Evolutionary conservation across 2,797 vertebrate species (phyloP), one percentile per base, ranked within the genome.

Genomic region (Decapterus maruadsi): DNA sequence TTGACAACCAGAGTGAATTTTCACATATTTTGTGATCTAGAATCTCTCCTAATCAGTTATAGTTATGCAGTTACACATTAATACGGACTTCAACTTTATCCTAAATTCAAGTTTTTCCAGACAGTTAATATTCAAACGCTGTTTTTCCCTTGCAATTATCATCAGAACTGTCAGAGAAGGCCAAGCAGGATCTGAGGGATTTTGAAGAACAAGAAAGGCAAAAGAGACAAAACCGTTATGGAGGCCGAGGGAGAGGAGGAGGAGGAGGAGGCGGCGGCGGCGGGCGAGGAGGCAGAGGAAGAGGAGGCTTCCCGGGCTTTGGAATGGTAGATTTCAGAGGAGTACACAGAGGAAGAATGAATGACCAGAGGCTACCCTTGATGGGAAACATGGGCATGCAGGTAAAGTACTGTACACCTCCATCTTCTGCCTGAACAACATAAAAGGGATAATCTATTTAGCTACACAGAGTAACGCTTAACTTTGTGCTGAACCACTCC

Each of bases 81-180:
- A 38, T 63, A 8, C 14, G 19, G 7, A 51, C 10, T 6, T 48
- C 0, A 53, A 1, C 36, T 55, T 48, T 14, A n/a, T 20, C 11
- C 3, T 7, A 26, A 4, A 3, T 56, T 71, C 1, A 63, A 12
- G 14, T 16, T 46, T 67, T 50, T 60, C 13, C 12, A 19, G 48
- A 53, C 3, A 3, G 2, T 72, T 53, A 19, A 72, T 54, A 2
- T 53, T 22, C 2, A 71, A 50, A 0, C 65, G 2, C 26, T 59
- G 9, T 70, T 62, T 45, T 62, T 8, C 8, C 61, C 7, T 56
- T 63, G 20, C 3, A 6, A 0, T 4, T 34, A 1, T 62, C 14
- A 54, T 68, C 84, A 99, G 98, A 99, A 78, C 96, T 99, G 77
- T 99, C 98, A 4, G 98, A 98, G 56, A 97, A 99, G 90, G 98